Base-by-base conservation (phyloP, 2,113 vertebrate species). In the zebrafish (Danio rerio) region DNA sequence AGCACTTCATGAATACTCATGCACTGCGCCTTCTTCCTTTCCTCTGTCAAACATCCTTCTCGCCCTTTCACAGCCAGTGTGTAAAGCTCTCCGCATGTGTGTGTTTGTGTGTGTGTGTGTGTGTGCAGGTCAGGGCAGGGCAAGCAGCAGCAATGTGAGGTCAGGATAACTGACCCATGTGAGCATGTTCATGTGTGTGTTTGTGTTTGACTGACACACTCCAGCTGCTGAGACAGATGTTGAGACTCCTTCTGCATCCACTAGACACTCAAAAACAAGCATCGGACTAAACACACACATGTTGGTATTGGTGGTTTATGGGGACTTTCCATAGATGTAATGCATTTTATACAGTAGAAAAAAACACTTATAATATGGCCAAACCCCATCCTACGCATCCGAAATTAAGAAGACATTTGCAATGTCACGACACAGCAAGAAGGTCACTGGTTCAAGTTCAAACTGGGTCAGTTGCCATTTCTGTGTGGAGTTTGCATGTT, bases 261-360 rank as follows among this genome's bases (percentile, higher is more conserved):
- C 49, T 18, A 50, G 45, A 12, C 15, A 58, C 8, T 62, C 13
- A 81, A 53, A 10, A 47, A 91, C 87, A 88, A 88, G 89, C 88
- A 91, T 86, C 88, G 91, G 88, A 71, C 45, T 86, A 88, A 78
- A 88, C 66, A 73, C 76, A 58, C 66, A 82, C 31, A 47, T 55
- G 31, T 31, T 31, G 31, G 1, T 31, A 31, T 31, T 31, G 31
- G 31, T 31, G 31, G 31, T 31, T 31, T 31, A 31, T 31, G 31
- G 3, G 1, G 31, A 31, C 31, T 31, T 31, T 3, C 31, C 31
- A 31, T 31, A 31, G 31, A 31, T 31, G 31, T 31, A 31, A 31
- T 31, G 31, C 31, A 31, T 31, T 31, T 31, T 31, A 31, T 31
- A 2, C 31, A 31, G 31, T 31, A 31, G 3, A 31, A 31, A 31